A percentile compares a stretch with the other conserved stretches of the same genome.
These are phyloP conservation scores for Drosophila phalerata DNA, from an alignment of 2,888 invertebrate species.

Conservation along the genomic window DNA sequence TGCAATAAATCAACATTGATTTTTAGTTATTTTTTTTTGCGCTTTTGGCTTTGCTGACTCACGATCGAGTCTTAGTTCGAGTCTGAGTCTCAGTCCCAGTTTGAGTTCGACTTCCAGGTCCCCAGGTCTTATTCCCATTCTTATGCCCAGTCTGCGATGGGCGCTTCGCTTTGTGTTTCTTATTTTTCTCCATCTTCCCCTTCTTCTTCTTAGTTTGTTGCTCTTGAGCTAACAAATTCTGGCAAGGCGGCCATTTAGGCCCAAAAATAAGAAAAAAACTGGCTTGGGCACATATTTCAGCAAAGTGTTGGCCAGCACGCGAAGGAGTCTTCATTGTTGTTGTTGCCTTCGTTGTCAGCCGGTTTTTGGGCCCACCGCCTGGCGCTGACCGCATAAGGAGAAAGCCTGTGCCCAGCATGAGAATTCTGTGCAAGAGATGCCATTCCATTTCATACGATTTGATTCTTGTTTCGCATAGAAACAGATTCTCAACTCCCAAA, in stretches of 20 bases:
- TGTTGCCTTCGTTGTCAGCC: conserved; percentile 31
- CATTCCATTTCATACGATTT: conserved; percentile 30
- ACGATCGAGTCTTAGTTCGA: conserved; percentile 61
- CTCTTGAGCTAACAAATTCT: conserved; percentile 75
- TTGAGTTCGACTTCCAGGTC: conserved; percentile 54
- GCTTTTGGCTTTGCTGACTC: conserved; percentile 73
- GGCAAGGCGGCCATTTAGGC: conserved; percentile 70
- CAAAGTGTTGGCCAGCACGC: conserved; percentile 77
- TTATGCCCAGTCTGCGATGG: conserved; percentile 60
- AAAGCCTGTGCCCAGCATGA: conserved; percentile 57
- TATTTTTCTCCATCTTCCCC: conserved; percentile 16
- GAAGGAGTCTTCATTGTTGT: conserved; percentile 43
- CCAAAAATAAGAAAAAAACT: conserved; percentile 57
- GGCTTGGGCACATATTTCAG: conserved; percentile 79
- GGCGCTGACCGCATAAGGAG: conserved; percentile 65
- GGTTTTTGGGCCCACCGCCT: conserved; percentile 56
- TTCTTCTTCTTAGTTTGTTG: conserved; percentile 27
- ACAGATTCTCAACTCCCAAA: conserved; percentile 29
- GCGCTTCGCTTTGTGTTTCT: conserved; percentile 71
- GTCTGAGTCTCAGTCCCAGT: conserved; percentile 26
- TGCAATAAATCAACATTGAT: conserved; percentile 77
- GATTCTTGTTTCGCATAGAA: conserved; percentile 53
- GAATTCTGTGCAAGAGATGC: conserved; percentile 35
- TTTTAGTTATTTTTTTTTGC: conserved; percentile 65
- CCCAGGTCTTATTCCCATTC: conserved; percentile 55